Evolutionary conservation across 1,140 invertebrate species (phyloP).

Genomic region (Aphelenchoides fujianensis): DNA sequence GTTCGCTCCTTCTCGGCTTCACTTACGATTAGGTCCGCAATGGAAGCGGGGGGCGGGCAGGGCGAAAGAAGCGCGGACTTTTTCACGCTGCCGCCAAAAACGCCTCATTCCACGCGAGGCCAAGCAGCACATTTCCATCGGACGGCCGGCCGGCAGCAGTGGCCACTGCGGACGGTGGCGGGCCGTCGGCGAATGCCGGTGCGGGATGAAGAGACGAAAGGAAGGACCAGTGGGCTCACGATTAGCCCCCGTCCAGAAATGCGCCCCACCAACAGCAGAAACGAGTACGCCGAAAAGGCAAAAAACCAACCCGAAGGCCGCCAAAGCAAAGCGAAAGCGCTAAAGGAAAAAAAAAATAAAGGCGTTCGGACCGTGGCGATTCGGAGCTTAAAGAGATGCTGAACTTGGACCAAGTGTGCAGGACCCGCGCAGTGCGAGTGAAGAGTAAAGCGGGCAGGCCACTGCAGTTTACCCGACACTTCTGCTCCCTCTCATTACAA

Average conservation of each 20-base stretch:
- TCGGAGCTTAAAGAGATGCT: too few relatives aligned
- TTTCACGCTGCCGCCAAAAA: not conserved
- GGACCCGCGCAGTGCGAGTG: too few relatives aligned
- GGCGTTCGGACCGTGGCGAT: too few relatives aligned
- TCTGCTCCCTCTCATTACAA: too few relatives aligned
- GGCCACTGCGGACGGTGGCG: not conserved
- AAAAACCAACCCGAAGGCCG: too few relatives aligned
- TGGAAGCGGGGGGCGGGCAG: not conserved
- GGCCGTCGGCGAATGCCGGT: not conserved
- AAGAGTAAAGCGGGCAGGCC: too few relatives aligned
- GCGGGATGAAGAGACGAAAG: not conserved
- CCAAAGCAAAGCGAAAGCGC: too few relatives aligned
- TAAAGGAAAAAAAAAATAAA: too few relatives aligned
- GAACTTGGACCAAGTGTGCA: too few relatives aligned
- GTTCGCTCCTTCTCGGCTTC: not conserved
- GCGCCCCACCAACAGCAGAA: too few relatives aligned
- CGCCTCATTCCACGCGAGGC: conserved; percentile 4
- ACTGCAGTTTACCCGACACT: too few relatives aligned
- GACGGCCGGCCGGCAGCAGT: not conserved
- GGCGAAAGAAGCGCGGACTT: not conserved
- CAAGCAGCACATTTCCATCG: not conserved
- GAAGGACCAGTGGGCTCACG: not conserved
- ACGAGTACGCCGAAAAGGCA: too few relatives aligned
- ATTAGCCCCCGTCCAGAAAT: not conserved
- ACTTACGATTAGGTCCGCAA: not conserved